Base-by-base conservation (phyloP, 2,888 invertebrate species). In the Pharmacophagus antenor region DNA sequence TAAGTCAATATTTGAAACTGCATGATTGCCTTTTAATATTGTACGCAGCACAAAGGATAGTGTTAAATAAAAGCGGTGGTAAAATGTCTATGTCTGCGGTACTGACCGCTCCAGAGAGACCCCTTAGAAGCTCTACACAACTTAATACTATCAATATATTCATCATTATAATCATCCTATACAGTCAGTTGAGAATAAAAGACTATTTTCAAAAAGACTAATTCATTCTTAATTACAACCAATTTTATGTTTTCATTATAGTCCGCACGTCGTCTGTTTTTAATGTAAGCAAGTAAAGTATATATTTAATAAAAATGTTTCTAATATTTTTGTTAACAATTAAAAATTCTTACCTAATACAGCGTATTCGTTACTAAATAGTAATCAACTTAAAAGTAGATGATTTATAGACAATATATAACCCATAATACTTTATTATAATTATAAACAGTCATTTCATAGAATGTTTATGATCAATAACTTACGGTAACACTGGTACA, bases 101-200 rank as follows among this genome's bases (percentile, higher is more conserved):
- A 15, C 27, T 25, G 42, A 6, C 47, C 51, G 56, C 27, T 23
- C 55, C 60, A 53, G 59, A 63, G 61, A 49, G 53, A 21, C 42
- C 59, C 57, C 74, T 73, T 74, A 73, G 73, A 78, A 73, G 81
- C 85, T 86, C 73, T 84, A 81, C 80, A 84, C 84, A 85, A 84
- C 80, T 88, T 85, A 84, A 88, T 85, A 75, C 73, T 82, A 84
- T 86, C 84, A 76, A 79, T 74, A 70, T 79, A 68, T n/a, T n/a
- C n/a, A n/a, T n/a, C n/a, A 77, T 78, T 76, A 73, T 70, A 73
- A 81, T 77, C 75, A 75, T 79, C 69, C 67, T 64, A 72, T 27
- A 73, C 65, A 37, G 61, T 53, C 18, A 56, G 5, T 52, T 51
- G 20, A 48, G 21, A 15, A 4, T 59, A 62, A 47, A 37, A 22